Evolutionary conservation across 1,140 invertebrate species (phyloP), one percentile per base, ranked within the genome.

Genomic region (Drosophila tristis): DNA sequence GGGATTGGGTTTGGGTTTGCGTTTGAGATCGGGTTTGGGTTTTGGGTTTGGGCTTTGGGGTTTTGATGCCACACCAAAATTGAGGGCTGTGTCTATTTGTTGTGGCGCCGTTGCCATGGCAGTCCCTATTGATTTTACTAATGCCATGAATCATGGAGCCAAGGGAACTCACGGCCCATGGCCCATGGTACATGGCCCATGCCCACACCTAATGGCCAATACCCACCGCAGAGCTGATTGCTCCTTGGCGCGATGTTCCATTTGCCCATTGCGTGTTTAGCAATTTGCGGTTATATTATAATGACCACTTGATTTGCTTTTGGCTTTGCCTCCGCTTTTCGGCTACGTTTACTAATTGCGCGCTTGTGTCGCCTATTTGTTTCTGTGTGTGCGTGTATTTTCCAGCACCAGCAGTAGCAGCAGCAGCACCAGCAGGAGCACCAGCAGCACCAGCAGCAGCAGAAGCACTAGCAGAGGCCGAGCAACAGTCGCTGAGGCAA

Each of bases 221-320:
- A 25, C n/a, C 39, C 47, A 50, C 58, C 48, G 25, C 26, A 15
- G 13, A 6, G 20, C 31, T 23, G 39, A 42, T 61, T 43, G 23
- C 31, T 45, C 39, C 64, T 11, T 26, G 15, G 51, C 13, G 44
- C 39, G 23, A 68, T 56, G 35, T 35, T 72, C 31, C 66, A 72
- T 72, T 71, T 61, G 61, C 64, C 55, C 67, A 64, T 80, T 86
- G 81, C 80, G 81, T 85, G 81, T 77, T 86, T 86, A 80, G 80
- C 80, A 85, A 85, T 85, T 85, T 85, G 81, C 63, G 80, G 80
- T 77, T 86, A 85, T 85, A 85, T 85, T 86, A 85, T 86, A 85
- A 85, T 86, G 80, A 85, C 80, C 80, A 85, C 80, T 85, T 85
- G 80, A 85, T 85, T 85, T 85, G 76, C 80, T 66, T 82, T 78